Conservation (phyloP, 1,140 invertebrate species). For the Gonioctena quinquepunctata region DNA sequence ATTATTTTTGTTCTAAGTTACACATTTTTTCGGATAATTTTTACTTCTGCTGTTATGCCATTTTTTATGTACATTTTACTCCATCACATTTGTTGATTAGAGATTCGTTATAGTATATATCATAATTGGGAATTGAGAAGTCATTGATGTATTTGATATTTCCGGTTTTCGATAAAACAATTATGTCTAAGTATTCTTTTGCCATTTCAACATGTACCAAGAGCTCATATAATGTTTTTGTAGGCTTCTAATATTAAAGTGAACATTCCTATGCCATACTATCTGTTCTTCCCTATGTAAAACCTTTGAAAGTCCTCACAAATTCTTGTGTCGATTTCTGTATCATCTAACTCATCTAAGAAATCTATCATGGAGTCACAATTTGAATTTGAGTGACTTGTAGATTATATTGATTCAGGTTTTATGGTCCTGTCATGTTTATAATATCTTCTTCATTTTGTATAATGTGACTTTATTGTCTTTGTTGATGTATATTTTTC, state of each 20-base stretch:
- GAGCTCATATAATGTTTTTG: constrained; percentile 1
- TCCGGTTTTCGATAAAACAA: neutral
- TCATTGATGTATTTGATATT: neutral
- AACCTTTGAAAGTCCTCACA: no score
- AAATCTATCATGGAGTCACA: constrained; percentile 5
- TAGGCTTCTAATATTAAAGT: constrained; percentile 9
- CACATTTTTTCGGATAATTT: neutral
- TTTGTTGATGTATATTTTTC: neutral
- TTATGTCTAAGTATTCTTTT: no score
- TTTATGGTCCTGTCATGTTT: no score
- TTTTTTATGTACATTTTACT: neutral
- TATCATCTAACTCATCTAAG: constrained; percentile 3
- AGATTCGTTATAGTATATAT: constrained; percentile 3
- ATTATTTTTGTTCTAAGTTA: no score
- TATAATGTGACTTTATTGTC: constrained; percentile 6
- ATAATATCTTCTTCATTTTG: no score
- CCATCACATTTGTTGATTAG: constrained; percentile 4
- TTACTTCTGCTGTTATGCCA: neutral
- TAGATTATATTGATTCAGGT: no score
- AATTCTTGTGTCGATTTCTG: neutral
- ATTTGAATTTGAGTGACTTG: no score
- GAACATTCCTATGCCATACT: neutral
- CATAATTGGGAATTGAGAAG: constrained; percentile 4
- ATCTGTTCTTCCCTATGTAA: neutral
- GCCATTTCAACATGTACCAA: no score